A percentile compares a stretch with the other conserved stretches of the same genome.
phyloP scores from a whole-genome alignment of 2,888 invertebrate species.

The Amorpha juglandis region DNA sequence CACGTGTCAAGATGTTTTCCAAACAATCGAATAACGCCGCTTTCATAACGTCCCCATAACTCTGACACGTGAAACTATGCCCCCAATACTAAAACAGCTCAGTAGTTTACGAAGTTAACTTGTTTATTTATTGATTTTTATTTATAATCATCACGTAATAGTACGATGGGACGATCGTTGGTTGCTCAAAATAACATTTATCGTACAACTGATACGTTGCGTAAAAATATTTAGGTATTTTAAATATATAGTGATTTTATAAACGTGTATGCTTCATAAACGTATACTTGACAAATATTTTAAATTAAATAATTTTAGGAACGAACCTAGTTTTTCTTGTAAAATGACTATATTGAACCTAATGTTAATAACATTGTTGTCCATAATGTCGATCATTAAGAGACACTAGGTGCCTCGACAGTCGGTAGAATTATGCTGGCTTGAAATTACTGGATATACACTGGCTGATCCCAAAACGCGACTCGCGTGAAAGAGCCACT shows the following conservation, averaged over 20 bases:
- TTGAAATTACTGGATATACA: no score
- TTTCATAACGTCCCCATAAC: slow-evolving; percentile 9
- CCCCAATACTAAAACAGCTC: slow-evolving; percentile 33
- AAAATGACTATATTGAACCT: no score
- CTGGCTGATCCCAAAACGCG: no score
- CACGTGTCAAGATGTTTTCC: not conserved
- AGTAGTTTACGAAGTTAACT: slow-evolving; percentile 34
- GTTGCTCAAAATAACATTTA: slow-evolving; percentile 1
- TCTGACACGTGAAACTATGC: slow-evolving; percentile 18
- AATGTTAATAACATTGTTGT: no score
- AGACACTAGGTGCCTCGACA: no score
- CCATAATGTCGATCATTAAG: no score
- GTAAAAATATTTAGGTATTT: not conserved
- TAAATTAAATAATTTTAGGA: not conserved
- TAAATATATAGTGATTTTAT: not conserved
- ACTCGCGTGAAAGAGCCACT: no score
- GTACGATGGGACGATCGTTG: slow-evolving; percentile 23
- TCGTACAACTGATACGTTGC: not conserved
- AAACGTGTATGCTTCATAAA: not conserved
- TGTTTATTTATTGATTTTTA: slow-evolving; percentile 46
- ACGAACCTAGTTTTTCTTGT: no score
- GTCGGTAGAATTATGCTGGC: no score
- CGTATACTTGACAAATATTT: no score
- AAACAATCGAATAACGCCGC: not conserved
- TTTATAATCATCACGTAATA: slow-evolving; percentile 40